A percentile compares a stretch with the other conserved stretches of the same genome.
phyloP scores from a whole-genome alignment of 2,888 invertebrate species.

The Lysandra coridon region DNA sequence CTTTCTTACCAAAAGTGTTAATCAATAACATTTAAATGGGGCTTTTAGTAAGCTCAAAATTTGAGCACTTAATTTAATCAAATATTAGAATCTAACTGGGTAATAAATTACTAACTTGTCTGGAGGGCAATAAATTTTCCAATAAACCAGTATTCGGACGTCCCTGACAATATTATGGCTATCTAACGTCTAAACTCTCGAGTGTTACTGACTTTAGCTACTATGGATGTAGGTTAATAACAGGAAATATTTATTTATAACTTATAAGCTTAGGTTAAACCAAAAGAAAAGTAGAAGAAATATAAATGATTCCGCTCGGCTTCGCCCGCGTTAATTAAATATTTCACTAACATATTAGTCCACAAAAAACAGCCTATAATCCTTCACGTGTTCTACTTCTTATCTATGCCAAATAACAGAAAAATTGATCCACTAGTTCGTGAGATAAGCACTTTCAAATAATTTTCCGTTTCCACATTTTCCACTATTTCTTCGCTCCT shows the following conservation, averaged over 20 bases:
- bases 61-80: conserved; percentile 11
- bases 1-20: background rate
- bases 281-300: no score
- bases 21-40: background rate
- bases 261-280: background rate
- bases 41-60: conserved; percentile 1
- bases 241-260: background rate
- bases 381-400: no score
- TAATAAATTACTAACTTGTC: conserved; percentile 12
- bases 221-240: background rate
- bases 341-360: no score
- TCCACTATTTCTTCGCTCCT: no score
- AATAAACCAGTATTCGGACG: conserved; percentile 23
- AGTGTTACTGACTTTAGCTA: conserved; percentile 10
- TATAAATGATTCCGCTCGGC: no score
- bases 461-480: no score
- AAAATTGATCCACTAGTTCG: no score
- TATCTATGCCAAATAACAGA: no score
- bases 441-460: no score
- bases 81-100: background rate
- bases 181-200: conserved; percentile 16
- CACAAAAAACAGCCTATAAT: no score
- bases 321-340: no score
- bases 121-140: conserved; percentile 13
- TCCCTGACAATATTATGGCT: conserved; percentile 18